Evolutionary conservation across 2,888 invertebrate genomes (phyloP), one percentile per base, ranked within the genome.

Genomic region (Stegophylla sp.): DNA sequence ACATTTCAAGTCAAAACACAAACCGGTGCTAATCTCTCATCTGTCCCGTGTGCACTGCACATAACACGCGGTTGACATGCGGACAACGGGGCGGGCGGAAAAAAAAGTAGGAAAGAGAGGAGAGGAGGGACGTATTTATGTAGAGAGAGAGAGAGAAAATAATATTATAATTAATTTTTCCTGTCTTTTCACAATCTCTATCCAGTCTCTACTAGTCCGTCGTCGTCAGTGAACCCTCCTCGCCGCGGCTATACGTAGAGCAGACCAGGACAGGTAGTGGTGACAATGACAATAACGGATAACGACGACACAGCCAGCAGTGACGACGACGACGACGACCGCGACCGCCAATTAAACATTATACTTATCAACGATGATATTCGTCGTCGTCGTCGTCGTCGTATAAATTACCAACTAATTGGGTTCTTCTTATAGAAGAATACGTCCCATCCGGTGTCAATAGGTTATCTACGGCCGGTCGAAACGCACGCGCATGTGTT

Each of bases 11-110:
- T 79, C 79, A 79, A 79, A 79, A 79, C 79, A 69, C 79, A 56
- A 61, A 79, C 79, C 79, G 79, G 79, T 79, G 79, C 79, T 79
- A 79, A 79, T 79, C 79, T 79, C 61, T 79, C 79, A 71, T 71
- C 79, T 71, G 69, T 48, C 51, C 59, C 20, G 76, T 15, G n/a
- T n/a, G n/a, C n/a, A n/a, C n/a, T n/a, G 59, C 56, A n/a, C 13
- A 34, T 51, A 63, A 7, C 51, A 59, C 56, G 41, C 67, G 45
- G 56, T 69, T 67, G 76, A 77, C 76, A 28, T 67, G 15, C 45
- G 45, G n/a, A 53, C 76, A 34, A 66, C 66, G 15, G 67, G 26
- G 59, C n/a, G 34, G 26, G n/a, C n/a, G n/a, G n/a, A n/a, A n/a
- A 13, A n/a, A 76, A 56, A 17, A 15, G 53, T 13, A 20, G 45